These are phyloP conservation scores for Crypturellus tataupa DNA, from an alignment of 2,797 vertebrate genomes.

Conservation along the genomic window DNA sequence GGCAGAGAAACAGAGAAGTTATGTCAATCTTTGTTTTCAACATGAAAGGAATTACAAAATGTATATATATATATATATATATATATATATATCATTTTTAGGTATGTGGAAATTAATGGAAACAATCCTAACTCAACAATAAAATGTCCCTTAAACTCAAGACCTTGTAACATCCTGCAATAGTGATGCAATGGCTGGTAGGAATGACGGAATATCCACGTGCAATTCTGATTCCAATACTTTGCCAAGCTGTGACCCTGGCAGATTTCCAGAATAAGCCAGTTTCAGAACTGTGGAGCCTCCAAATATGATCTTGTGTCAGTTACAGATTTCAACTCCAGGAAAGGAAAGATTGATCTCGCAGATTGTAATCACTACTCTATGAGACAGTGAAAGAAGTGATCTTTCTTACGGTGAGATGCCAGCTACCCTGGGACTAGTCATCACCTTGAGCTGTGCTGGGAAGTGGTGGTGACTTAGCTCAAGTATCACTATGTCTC, in stretches of 20 bases:
- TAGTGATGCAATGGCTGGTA: constrained; percentile 43
- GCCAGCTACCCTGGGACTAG: constrained; percentile 24
- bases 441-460: constrained; percentile 51
- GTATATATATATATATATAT: neutral
- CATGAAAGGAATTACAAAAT: neutral
- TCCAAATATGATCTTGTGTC: constrained; percentile 64
- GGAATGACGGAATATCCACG: constrained; percentile 45
- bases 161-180: constrained; percentile 44
- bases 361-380: constrained; percentile 42
- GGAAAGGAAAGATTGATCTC: constrained; percentile 63
- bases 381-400: constrained; percentile 14
- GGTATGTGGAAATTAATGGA: neutral
- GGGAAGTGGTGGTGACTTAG: neutral
- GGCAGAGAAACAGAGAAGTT: neutral
- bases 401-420: neutral
- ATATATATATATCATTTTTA: neutral
- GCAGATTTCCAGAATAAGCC: constrained; percentile 71
- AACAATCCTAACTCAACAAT: neutral
- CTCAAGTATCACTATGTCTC: constrained; percentile 32
- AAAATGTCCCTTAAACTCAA: neutral
- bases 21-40: neutral
- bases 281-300: constrained; percentile 61
- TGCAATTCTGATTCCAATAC: constrained; percentile 35
- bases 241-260: constrained; percentile 68
- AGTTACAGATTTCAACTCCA: constrained; percentile 62